Evolutionary conservation across 2,888 invertebrate genomes (phyloP).

Genomic region (Tuta absoluta): DNA sequence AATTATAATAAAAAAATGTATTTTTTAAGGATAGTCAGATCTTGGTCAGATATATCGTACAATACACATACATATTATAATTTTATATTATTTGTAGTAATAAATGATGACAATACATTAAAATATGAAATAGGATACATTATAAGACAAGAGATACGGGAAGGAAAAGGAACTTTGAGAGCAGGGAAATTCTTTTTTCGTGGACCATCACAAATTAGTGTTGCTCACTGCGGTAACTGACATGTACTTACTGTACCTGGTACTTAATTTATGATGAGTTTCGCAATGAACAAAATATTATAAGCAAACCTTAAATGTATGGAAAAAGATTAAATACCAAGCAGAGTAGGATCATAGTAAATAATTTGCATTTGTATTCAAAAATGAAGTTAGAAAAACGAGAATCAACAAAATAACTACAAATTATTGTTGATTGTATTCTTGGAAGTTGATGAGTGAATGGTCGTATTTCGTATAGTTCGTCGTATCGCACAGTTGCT

Average conservation of each 20-base stretch:
- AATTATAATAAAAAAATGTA: too few relatives aligned
- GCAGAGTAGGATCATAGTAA: not conserved
- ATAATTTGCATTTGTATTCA: not conserved
- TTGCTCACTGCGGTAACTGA: not conserved
- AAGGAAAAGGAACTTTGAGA: too few relatives aligned
- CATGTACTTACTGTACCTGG: too few relatives aligned
- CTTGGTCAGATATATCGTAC: too few relatives aligned
- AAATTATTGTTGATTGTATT: slow-evolving; percentile 62
- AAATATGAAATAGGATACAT: too few relatives aligned
- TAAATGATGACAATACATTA: too few relatives aligned
- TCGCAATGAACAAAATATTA: not conserved
- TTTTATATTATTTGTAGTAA: too few relatives aligned
- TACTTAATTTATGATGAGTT: too few relatives aligned
- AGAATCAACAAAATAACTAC: slow-evolving; percentile 1
- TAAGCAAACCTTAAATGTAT: not conserved
- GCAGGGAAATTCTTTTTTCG: not conserved
- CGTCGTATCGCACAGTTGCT: slow-evolving; percentile 31
- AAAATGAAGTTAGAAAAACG: not conserved
- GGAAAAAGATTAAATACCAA: not conserved
- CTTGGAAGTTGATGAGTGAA: slow-evolving; percentile 62
- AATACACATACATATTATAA: too few relatives aligned
- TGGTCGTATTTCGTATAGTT: slow-evolving; percentile 58
- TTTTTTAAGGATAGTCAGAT: too few relatives aligned
- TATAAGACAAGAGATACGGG: too few relatives aligned
- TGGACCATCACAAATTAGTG: not conserved